These are phyloP conservation scores for Sylvia borin DNA, from an alignment of 2,797 vertebrate species.

Conservation along the genomic window DNA sequence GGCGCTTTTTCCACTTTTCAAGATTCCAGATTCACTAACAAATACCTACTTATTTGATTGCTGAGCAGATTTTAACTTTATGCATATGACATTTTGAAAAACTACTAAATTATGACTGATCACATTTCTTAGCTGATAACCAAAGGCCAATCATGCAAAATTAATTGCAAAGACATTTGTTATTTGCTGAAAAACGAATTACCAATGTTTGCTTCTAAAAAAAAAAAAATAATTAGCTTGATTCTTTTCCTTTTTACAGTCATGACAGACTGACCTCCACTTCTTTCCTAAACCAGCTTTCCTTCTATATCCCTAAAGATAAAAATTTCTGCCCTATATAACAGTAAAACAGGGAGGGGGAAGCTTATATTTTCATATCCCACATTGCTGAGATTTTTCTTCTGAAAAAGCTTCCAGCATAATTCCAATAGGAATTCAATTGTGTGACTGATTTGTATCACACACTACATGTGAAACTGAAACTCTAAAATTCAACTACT, in stretches of 20 bases:
- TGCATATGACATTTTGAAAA: background rate
- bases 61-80: background rate
- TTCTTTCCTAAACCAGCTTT: background rate
- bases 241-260: background rate
- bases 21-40: background rate
- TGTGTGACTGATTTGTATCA: background rate
- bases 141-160: constrained; percentile 29
- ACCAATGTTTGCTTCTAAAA: constrained; percentile 59
- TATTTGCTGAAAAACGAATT: constrained; percentile 56
- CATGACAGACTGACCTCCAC: background rate
- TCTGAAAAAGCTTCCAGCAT: background rate
- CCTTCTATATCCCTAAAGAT: background rate
- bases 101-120: constrained; percentile 47
- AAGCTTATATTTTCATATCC: background rate
- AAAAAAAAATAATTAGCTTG: background rate
- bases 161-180: constrained; percentile 48
- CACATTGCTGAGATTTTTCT: background rate
- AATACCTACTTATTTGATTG: background rate
- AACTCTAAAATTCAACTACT: background rate
- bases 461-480: background rate
- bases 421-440: background rate
- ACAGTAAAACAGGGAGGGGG: background rate
- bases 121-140: constrained; percentile 49
- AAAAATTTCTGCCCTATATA: background rate
- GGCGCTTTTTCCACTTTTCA: background rate